These are phyloP conservation scores for Gila orcuttii DNA, from an alignment of 2,113 vertebrate genomes.

Conservation along the genomic window DNA sequence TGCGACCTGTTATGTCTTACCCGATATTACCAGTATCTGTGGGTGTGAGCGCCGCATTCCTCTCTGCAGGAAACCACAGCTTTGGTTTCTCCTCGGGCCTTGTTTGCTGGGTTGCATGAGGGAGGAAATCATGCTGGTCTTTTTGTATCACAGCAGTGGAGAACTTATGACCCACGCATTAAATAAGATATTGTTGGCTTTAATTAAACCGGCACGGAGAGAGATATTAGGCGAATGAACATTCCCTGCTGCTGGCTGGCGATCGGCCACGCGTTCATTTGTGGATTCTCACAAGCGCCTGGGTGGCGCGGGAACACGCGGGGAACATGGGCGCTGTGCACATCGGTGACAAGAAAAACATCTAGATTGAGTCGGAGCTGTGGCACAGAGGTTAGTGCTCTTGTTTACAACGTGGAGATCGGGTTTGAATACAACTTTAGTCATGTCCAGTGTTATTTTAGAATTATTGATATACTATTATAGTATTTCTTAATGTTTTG, in stretches of 20 bases:
- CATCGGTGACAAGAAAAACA: slow-evolving; percentile 28
- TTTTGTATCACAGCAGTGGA: slow-evolving; percentile 14
- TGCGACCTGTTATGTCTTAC: slow-evolving; percentile 36
- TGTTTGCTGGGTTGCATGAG: slow-evolving; percentile 14
- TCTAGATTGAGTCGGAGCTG: not conserved
- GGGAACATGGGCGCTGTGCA: slow-evolving; percentile 8
- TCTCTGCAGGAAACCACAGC: slow-evolving; percentile 18
- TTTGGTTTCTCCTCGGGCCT: slow-evolving; percentile 25
- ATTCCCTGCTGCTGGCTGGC: slow-evolving; percentile 3
- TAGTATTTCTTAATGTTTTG: not conserved
- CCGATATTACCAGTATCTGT: slow-evolving; percentile 32
- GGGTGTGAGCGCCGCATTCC: slow-evolving; percentile 15
- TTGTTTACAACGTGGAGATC: not conserved
- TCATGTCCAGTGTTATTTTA: not conserved
- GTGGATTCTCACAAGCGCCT: not conserved
- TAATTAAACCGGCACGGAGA: slow-evolving; percentile 44
- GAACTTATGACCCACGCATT: slow-evolving; percentile 10
- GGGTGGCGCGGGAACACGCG: not conserved
- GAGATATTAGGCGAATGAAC: slow-evolving; percentile 5
- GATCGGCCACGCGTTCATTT: not conserved
- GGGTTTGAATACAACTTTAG: not conserved
- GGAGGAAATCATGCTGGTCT: slow-evolving; percentile 23
- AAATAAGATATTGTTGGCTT: slow-evolving; percentile 35
- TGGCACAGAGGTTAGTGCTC: too few relatives aligned
- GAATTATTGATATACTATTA: not conserved